These are phyloP conservation scores for Furnarius figulus DNA, from an alignment of 2,113 vertebrate genomes.

Conservation along the genomic window DNA sequence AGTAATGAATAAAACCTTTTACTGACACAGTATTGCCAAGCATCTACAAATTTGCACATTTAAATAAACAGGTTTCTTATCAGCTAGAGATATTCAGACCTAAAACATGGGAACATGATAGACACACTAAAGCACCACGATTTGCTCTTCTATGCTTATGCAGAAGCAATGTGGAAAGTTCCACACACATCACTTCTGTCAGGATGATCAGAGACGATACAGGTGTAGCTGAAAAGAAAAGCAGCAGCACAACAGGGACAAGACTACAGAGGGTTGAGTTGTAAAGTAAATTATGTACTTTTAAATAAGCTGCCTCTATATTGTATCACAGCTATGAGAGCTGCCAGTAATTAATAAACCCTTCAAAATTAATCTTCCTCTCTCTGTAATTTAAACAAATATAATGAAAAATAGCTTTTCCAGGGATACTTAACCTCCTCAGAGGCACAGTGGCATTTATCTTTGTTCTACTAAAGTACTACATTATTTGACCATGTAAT, in stretches of 20 bases:
- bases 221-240: background rate
- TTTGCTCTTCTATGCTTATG: background rate
- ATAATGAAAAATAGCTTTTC: background rate
- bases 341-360: background rate
- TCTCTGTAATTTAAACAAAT: background rate
- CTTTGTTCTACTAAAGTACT: background rate
- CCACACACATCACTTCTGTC: background rate
- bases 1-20: background rate
- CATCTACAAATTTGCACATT: background rate
- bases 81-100: background rate
- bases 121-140: background rate
- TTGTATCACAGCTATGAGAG: background rate
- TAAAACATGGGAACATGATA: background rate
- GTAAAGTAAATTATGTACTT: background rate
- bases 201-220: background rate
- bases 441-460: background rate
- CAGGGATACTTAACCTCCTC: background rate
- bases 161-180: background rate
- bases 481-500: background rate
- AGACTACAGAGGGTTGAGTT: background rate
- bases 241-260: background rate
- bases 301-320: background rate
- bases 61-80: background rate
- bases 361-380: background rate
- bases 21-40: background rate